A percentile compares a stretch with the other conserved stretches of the same genome.
These are phyloP conservation scores for Paramormyrops hopkinsi DNA, from an alignment of 2,797 vertebrate genomes.

Conservation along the genomic window DNA sequence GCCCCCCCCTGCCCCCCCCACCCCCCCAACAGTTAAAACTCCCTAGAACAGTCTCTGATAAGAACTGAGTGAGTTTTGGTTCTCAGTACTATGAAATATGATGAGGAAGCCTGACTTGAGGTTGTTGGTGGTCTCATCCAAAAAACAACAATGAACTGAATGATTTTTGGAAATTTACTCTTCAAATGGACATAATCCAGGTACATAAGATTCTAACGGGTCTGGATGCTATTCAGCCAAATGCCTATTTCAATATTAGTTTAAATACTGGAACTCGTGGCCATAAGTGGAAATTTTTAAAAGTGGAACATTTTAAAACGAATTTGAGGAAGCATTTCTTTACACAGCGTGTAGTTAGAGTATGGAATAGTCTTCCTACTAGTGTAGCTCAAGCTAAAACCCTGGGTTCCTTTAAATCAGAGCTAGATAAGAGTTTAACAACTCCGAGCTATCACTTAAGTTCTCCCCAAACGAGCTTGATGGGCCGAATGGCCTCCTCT, in stretches of 20 bases:
- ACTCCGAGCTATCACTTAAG: too few relatives aligned
- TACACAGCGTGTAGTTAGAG: too few relatives aligned
- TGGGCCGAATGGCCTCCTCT: too few relatives aligned
- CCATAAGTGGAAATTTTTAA: too few relatives aligned
- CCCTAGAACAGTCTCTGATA: not conserved
- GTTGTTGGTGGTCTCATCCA: not conserved
- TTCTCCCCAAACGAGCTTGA: too few relatives aligned
- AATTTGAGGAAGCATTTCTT: too few relatives aligned
- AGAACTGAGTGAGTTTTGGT: not conserved
- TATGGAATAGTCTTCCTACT: too few relatives aligned
- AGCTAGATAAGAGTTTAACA: too few relatives aligned
- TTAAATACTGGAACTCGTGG: not conserved
- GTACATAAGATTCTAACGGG: not conserved
- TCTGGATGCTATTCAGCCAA: not conserved
- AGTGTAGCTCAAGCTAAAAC: too few relatives aligned
- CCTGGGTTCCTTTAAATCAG: too few relatives aligned
- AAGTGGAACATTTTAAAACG: too few relatives aligned
- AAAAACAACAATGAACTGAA: not conserved
- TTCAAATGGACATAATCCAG: not conserved
- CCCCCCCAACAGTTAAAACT: not conserved
- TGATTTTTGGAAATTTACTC: not conserved
- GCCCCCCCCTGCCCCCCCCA: too few relatives aligned
- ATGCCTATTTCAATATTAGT: not conserved
- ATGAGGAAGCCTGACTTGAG: not conserved
- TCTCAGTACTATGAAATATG: not conserved